Evolutionary conservation across 2,113 vertebrate genomes (phyloP).

Genomic region (Coracopsis vasa): DNA sequence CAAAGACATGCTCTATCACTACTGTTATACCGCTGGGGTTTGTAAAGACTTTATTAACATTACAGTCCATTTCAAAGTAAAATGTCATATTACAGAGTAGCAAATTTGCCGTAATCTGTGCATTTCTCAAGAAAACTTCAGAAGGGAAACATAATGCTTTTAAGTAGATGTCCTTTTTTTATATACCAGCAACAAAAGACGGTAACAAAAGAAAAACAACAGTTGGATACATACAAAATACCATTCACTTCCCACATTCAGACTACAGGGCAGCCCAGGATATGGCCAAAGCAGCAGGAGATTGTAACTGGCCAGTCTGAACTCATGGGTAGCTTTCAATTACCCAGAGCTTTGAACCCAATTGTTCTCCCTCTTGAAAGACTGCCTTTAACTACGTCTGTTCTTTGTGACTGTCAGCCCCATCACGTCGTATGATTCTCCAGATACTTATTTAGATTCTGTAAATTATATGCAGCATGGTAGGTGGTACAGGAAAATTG

Average conservation of each 20-base stretch:
- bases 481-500: background rate
- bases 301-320: background rate
- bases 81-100: background rate
- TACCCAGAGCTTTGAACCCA: background rate
- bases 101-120: background rate
- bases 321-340: background rate
- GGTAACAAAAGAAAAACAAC: background rate
- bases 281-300: background rate
- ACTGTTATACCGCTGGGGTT: background rate
- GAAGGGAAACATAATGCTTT: background rate
- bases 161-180: background rate
- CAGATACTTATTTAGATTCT: background rate
- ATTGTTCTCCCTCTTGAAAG: background rate
- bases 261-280: background rate
- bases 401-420: background rate
- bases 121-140: background rate
- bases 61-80: background rate
- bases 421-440: background rate
- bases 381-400: background rate
- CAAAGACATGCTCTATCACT: background rate
- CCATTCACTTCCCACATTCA: background rate
- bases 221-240: background rate
- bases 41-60: background rate
- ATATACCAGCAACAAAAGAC: background rate
- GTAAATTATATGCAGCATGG: background rate